Percentiles rank a stretch among this genome's conserved stretches.
phyloP scores from a whole-genome alignment of 2,113 vertebrate species.

The Empidonax alnorum region DNA sequence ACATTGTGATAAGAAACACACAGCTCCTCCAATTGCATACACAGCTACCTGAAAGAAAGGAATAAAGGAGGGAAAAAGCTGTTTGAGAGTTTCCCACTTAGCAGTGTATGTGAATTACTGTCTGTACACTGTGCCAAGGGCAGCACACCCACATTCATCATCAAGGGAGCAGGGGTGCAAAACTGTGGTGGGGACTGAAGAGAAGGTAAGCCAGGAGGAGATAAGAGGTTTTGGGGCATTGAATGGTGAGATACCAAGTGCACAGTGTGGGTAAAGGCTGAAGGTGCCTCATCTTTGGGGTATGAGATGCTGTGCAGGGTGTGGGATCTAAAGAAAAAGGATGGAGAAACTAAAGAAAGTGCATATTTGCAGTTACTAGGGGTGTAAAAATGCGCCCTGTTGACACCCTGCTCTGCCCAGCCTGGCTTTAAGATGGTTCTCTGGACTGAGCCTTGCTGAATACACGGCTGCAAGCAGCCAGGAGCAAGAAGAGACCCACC shows the following conservation, averaged over 20 bases:
- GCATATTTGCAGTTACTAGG: neutral
- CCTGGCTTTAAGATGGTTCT: neutral
- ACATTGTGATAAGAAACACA: neutral
- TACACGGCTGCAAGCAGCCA: neutral
- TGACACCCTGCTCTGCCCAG: neutral
- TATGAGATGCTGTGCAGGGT: neutral
- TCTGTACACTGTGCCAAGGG: neutral
- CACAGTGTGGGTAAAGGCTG: neutral
- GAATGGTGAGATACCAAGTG: neutral
- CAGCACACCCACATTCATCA: rapidly evolving
- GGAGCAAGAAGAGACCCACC: neutral
- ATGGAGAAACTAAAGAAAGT: neutral
- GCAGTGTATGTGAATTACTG: neutral
- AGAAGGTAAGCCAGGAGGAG: neutral
- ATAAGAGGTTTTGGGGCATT: neutral
- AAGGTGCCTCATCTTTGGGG: neutral
- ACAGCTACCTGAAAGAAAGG: neutral
- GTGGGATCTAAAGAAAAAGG: neutral
- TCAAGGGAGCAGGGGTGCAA: neutral
- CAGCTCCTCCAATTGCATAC: neutral
- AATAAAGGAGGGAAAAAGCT: neutral
- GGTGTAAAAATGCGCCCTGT: neutral
- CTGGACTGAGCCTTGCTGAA: neutral
- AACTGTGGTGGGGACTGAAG: neutral
- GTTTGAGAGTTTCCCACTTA: neutral